Conservation (phyloP, 2,888 invertebrate species). For the Sphinx pinastri region DNA sequence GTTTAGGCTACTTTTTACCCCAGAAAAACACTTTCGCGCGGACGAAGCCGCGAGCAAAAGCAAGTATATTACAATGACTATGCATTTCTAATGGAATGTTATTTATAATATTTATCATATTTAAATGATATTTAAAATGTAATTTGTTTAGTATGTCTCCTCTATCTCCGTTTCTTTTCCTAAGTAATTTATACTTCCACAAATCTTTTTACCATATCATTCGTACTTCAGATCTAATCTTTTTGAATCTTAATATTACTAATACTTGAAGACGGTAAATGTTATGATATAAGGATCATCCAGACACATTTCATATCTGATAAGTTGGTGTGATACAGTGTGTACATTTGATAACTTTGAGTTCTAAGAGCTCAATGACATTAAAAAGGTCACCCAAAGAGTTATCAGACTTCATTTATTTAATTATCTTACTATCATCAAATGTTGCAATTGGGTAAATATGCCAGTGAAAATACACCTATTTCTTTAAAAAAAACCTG, state of each 20-base stretch:
- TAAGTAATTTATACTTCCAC: background rate
- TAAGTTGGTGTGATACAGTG: background rate
- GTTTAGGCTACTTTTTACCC: no score
- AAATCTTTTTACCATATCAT: background rate
- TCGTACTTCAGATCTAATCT: background rate
- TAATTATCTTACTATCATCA: background rate
- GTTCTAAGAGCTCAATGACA: background rate
- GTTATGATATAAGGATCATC: background rate
- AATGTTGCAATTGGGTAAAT: no score
- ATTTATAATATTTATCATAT: no score
- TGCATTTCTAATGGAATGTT: no score
- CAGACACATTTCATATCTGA: background rate
- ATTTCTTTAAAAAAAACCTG: no score
- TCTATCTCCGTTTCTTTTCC: background rate
- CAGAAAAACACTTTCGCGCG: no score
- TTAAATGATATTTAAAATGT: no score
- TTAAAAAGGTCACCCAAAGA: conserved; percentile 1
- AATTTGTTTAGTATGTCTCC: no score
- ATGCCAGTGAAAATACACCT: no score
- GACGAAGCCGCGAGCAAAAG: no score
- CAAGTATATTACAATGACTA: no score
- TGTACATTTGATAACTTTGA: background rate
- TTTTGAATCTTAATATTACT: background rate
- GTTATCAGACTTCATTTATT: background rate
- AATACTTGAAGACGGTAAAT: background rate